Evolutionary conservation across 2,797 vertebrate genomes (phyloP), one percentile per base, ranked within the genome.

Genomic region (Enoplosus armatus): DNA sequence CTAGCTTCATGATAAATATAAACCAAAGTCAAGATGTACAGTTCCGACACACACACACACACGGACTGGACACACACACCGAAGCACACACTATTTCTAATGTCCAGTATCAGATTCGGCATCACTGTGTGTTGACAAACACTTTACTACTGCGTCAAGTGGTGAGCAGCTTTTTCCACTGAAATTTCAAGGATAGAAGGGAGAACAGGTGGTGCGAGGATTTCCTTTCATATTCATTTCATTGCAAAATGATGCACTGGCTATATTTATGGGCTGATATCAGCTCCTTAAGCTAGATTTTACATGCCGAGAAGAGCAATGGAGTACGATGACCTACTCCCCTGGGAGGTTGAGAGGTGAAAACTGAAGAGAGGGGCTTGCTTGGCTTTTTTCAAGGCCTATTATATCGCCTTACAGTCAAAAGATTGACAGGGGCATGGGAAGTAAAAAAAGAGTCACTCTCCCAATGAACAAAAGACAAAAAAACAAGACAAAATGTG

Each of bases 221-320:
- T 83, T 91, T 85, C 85, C 93, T 90, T 92, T 90, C 94, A 90
- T 89, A 95, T 95, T 93, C 81, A 89, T 94, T 93, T 88, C 95
- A 93, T 85, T 66, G 87, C 90, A 85, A 92, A 94, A 94, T 94
- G 94, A 95, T 91, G 93, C 82, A 82, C 81, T 15, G 80, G 90
- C 93, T 96, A 94, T 95, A 95, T 95, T 93, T 92, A 93, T 84
- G 86, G 72, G 31, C 87, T 95, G 94, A 95, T 92, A 95, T 96
- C 95, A 96, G 90, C 90, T 92, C 85, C 93, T 95, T 91, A 77
- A 87, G 90, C 90, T 87, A 26, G 85, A 91, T 90, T 85, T 71
- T 73, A 81, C 81, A 87, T 93, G 87, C 90, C 90, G 77, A 77
- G 80, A 77, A 89, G 90, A 86, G 87, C 89, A 90, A 29, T 2